Base-by-base conservation (phyloP, 2,888 invertebrate species). In the Creontiades dilutus region DNA sequence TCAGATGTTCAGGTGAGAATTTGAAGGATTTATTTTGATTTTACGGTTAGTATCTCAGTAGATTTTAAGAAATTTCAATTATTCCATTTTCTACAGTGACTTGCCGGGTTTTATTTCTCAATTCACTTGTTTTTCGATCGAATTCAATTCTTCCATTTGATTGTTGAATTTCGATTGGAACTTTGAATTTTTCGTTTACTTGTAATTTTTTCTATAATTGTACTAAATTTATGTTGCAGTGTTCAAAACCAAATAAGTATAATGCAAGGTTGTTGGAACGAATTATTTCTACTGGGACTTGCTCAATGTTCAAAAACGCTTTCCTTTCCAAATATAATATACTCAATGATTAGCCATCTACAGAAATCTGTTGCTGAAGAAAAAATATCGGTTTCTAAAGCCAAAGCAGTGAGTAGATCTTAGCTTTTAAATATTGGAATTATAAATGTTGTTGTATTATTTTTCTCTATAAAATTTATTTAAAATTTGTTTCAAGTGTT, bases 241-340 rank as follows among this genome's bases (percentile, higher is more conserved):
- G 95, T 96, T 90, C 97, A 98, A 91, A 95, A 96, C 88, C 98
- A 99, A 94, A 96, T 97, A 92, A 95, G 96, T 0, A 94, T 99
- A 68, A 95, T 99, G 91, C 96, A 97, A 93, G 96, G 96, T 89
- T 97, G 97, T 92, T 99, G 99, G 99, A 96, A 98, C 90, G 98
- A 98, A 93, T 93, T 99, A 91, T 97, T 99, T 93, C 96, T 97
- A 0, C 94, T 99, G 52, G 98, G 98, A 0, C 94, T 99, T 91
- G 96, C 98, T 14, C 98, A 98, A 93, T 97, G 97, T 93, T 95
- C 97, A 0, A 95, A 96, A 90, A 95, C 96, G 46, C 94, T 98
- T 92, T 96, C 96, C 12, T 95, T 99, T 91, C 94, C 95, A 87
- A 95, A 97, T 86, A 96, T 99, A 92, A 94, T 99, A 92, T 96